A percentile compares a stretch with the other conserved stretches of the same genome.
phyloP scores from a whole-genome alignment of 1,140 invertebrate species.

The Lepidurus packardi region DNA sequence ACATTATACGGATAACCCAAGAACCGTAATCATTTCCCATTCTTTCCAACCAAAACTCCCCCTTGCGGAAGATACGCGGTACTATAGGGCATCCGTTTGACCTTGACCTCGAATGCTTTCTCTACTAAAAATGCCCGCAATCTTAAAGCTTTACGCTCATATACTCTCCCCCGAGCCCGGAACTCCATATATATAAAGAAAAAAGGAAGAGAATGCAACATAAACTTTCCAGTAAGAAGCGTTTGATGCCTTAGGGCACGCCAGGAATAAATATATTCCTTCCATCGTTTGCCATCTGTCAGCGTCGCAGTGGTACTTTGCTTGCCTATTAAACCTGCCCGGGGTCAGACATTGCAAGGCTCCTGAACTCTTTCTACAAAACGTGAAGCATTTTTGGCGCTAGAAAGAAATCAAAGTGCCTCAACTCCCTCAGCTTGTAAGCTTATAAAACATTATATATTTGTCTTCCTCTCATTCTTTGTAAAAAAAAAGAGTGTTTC shows the following conservation, averaged over 20 bases:
- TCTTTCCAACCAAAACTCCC: too few relatives aligned
- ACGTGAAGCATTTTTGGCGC: background rate
- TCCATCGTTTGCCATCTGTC: constrained; percentile 9
- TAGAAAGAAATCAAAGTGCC: background rate
- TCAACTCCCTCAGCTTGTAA: background rate
- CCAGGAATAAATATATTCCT: background rate
- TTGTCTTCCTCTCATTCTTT: background rate
- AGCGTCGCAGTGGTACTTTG: constrained; percentile 12
- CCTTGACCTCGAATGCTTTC: background rate
- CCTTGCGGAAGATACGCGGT: too few relatives aligned
- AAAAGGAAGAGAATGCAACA: background rate
- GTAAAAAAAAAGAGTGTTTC: background rate
- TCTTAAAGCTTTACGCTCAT: background rate
- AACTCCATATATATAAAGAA: background rate
- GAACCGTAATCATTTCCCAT: background rate
- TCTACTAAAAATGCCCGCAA: background rate
- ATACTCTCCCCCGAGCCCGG: background rate
- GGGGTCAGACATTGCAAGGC: constrained; percentile 16
- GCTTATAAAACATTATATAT: background rate
- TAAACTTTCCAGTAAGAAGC: background rate
- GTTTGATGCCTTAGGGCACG: background rate
- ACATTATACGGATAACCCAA: background rate
- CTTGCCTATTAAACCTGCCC: constrained; percentile 21
- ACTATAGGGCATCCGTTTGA: background rate
- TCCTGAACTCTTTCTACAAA: background rate